A percentile compares a stretch with the other conserved stretches of the same genome.
Conservation (phyloP, 2,797 vertebrate species). For the Phataginus tetradactyla region DNA sequence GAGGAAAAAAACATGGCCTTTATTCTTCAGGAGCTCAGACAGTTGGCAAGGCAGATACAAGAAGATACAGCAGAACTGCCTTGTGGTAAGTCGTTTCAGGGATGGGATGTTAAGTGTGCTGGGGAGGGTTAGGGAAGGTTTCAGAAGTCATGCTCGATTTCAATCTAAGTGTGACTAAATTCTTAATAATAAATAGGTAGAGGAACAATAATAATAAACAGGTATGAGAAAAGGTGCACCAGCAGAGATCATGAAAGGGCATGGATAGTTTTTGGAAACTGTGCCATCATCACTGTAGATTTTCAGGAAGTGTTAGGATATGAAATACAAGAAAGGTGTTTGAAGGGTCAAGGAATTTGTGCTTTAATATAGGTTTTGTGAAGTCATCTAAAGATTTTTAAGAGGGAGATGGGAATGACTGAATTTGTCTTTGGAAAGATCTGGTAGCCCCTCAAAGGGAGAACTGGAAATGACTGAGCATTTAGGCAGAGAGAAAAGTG, state of each 20-base stretch:
- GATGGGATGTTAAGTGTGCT: not conserved
- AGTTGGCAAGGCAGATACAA: not conserved
- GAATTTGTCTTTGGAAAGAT: not conserved
- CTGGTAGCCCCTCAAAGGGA: not conserved
- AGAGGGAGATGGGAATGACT: not conserved
- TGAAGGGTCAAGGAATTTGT: not conserved
- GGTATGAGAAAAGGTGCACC: not conserved
- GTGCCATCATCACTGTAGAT: not conserved
- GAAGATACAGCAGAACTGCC: not conserved
- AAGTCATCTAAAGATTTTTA: not conserved
- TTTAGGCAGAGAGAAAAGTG: not conserved
- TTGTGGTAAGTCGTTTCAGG: not conserved
- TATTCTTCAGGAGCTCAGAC: not conserved
- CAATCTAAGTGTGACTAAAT: not conserved
- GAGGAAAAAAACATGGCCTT: not conserved
- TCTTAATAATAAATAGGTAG: not conserved
- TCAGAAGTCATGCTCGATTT: conserved; percentile 8
- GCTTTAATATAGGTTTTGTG: not conserved
- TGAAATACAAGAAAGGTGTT: not conserved
- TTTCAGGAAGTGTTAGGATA: not conserved
- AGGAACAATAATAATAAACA: not conserved
- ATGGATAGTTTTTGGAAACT: not conserved
- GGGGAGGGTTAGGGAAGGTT: not conserved
- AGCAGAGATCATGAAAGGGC: not conserved
- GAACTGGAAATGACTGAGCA: not conserved